These are phyloP conservation scores for Beaufortia kweichowensis DNA, from an alignment of 2,113 vertebrate genomes.

Conservation along the genomic window DNA sequence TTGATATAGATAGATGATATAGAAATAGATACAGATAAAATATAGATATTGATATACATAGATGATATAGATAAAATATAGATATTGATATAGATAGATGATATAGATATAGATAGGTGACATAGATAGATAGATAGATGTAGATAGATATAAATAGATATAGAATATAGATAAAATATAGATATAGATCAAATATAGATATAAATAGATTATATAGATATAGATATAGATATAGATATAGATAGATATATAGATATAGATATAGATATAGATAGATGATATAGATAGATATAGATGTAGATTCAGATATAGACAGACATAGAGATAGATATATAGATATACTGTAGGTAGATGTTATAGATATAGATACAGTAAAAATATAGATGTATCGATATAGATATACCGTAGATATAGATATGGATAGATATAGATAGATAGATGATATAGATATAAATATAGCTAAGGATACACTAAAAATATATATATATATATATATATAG, in stretches of 20 bases:
- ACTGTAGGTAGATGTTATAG: conserved; percentile 47
- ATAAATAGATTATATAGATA: not conserved
- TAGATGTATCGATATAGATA: conserved; percentile 62
- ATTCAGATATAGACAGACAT: not conserved
- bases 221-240: too few species aligned
- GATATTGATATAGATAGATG: conserved; percentile 47
- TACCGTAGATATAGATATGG: not conserved
- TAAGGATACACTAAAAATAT: not conserved
- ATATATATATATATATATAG: not conserved
- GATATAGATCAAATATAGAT: conserved; percentile 51
- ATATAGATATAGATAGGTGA: too few species aligned
- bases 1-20: not conserved
- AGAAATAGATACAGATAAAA: too few species aligned
- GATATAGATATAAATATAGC: conserved; percentile 56
- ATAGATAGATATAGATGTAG: too few species aligned
- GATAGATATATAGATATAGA: too few species aligned
- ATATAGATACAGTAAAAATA: conserved; percentile 32
- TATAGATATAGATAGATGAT: conserved; percentile 47
- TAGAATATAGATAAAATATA: too few species aligned
- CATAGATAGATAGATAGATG: too few species aligned
- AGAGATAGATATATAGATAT: not conserved
- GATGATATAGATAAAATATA: conserved; percentile 59
- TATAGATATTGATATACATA: conserved; percentile 37
- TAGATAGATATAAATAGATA: too few species aligned
- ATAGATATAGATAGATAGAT: conserved; percentile 50